Conservation (phyloP, 2,797 vertebrate genomes). For the Cynopterus sphinx region DNA sequence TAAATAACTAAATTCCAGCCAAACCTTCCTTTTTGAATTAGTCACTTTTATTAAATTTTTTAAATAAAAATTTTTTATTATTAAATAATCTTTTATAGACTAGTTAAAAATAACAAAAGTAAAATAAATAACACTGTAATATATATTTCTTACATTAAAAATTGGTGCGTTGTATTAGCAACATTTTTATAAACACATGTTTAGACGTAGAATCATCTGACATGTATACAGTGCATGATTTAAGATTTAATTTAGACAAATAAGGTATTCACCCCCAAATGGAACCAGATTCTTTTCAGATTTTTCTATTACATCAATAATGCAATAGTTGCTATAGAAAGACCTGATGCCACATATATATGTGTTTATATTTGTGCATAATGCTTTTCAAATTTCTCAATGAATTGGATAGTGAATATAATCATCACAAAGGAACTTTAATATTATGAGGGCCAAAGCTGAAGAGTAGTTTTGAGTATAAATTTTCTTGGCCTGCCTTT, state of each 20-base stretch:
- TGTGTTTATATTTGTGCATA: not conserved
- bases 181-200: constrained; percentile 2
- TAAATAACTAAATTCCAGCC: not conserved
- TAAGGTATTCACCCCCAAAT: not conserved
- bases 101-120: constrained; percentile 2
- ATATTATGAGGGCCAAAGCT: not conserved
- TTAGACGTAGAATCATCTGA: not conserved
- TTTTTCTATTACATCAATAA: not conserved
- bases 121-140: not conserved
- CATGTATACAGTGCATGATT: not conserved
- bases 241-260: not conserved
- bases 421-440: not conserved
- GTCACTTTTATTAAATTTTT: not conserved
- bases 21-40: not conserved
- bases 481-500: not conserved
- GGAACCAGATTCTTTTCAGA: not conserved
- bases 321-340: not conserved
- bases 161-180: not conserved
- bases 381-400: not conserved
- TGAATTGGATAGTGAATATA: not conserved
- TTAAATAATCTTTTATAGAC: not conserved
- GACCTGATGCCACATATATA: not conserved
- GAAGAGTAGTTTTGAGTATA: not conserved
- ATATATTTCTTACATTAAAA: constrained; percentile 32
- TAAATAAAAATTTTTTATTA: not conserved